Evolutionary conservation across 2,797 vertebrate genomes (phyloP).

Genomic region (Argya squamiceps): DNA sequence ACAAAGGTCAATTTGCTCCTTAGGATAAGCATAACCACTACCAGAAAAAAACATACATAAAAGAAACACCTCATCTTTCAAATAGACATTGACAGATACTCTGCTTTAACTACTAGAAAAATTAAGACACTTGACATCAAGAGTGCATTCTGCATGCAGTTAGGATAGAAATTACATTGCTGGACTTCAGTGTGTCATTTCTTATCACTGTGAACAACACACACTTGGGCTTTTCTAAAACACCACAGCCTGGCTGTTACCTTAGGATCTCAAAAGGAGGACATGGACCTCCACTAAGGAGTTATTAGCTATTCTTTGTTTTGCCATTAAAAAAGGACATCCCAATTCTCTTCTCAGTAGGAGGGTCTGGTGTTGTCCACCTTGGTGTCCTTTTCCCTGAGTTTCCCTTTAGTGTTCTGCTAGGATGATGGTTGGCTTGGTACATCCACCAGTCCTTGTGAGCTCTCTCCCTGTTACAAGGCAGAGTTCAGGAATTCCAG

Average conservation of each 20-base stretch:
- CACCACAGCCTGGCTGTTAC: slow-evolving; percentile 25
- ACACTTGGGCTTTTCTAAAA: background rate
- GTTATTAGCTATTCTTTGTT: background rate
- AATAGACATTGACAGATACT: slow-evolving; percentile 49
- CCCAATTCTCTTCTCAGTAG: background rate
- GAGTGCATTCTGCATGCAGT: slow-evolving; percentile 45
- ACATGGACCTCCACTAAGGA: slow-evolving; percentile 21
- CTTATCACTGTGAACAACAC: background rate
- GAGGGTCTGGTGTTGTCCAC: background rate
- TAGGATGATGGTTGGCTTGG: background rate
- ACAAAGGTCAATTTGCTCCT: slow-evolving; percentile 29
- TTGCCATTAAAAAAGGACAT: slow-evolving; percentile 3
- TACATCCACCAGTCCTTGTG: background rate
- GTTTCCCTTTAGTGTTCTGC: slow-evolving; percentile 28
- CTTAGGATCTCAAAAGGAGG: slow-evolving; percentile 41
- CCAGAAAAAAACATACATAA: slow-evolving; percentile 30
- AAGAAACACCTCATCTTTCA: slow-evolving; percentile 19
- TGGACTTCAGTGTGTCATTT: background rate
- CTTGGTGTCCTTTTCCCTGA: slow-evolving; percentile 22
- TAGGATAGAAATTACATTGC: background rate
- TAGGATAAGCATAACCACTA: slow-evolving; percentile 33
- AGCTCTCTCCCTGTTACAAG: slow-evolving; percentile 71
- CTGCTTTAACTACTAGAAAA: slow-evolving; percentile 35
- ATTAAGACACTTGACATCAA: slow-evolving; percentile 27
- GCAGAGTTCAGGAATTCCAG: slow-evolving; percentile 91